Conservation (phyloP, 2,797 vertebrate species). For the Hippoglossus hippoglossus region DNA sequence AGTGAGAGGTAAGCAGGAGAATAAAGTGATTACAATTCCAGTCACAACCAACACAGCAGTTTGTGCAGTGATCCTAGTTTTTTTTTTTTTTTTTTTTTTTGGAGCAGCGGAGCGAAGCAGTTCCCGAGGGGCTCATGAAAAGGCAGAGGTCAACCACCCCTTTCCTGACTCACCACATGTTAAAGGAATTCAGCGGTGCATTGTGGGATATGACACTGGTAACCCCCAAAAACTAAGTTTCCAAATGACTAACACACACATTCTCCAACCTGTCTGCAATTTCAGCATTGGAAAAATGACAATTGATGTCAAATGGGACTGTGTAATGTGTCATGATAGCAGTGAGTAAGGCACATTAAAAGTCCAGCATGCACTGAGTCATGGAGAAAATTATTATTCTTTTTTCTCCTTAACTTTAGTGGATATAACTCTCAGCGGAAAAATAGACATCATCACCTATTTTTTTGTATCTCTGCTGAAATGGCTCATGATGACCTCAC, state of each 20-base stretch:
- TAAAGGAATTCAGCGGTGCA: slow-evolving; percentile 88
- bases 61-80: slow-evolving; percentile 81
- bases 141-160: slow-evolving; percentile 87
- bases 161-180: slow-evolving; percentile 91
- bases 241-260: slow-evolving; percentile 87
- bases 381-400: slow-evolving; percentile 2
- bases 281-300: slow-evolving; percentile 54
- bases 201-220: slow-evolving; percentile 84
- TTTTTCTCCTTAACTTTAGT: neutral
- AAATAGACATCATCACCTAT: neutral
- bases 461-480: neutral
- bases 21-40: slow-evolving; percentile 85
- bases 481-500: neutral
- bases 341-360: slow-evolving; percentile 7
- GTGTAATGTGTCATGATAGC: slow-evolving; percentile 26
- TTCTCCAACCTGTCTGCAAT: slow-evolving; percentile 61
- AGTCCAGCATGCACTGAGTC: neutral
- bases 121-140: slow-evolving; percentile 84
- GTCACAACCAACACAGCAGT: slow-evolving; percentile 78
- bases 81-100: slow-evolving; percentile 51
- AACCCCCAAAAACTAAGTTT: slow-evolving; percentile 80
- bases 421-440: neutral
- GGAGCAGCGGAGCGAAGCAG: slow-evolving; percentile 75
- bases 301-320: slow-evolving; percentile 33
- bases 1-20: slow-evolving; percentile 53